Conservation (phyloP, 2,888 invertebrate genomes). For the Amiota minor region DNA sequence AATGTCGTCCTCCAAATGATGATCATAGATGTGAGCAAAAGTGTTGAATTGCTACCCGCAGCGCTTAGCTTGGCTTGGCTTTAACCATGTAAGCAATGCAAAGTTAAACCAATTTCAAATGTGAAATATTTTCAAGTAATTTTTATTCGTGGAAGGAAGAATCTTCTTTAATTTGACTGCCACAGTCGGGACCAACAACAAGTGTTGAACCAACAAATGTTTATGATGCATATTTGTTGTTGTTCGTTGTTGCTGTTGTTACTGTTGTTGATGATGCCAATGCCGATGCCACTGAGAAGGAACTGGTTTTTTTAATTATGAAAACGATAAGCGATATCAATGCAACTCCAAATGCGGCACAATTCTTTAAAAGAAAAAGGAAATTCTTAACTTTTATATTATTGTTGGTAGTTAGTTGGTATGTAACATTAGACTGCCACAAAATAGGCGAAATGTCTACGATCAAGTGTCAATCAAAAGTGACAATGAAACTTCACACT, state of each 20-base stretch:
- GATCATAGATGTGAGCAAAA: conserved; percentile 11
- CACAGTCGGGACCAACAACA: conserved; percentile 1
- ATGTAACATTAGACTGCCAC: too few species aligned
- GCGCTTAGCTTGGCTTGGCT: not conserved
- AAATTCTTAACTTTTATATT: too few species aligned
- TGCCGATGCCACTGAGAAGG: not conserved
- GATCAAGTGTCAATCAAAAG: conserved; percentile 66
- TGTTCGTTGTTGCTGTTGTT: not conserved
- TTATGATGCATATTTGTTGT: conserved; percentile 10
- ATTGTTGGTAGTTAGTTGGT: too few species aligned
- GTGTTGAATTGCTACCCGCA: conserved; percentile 29
- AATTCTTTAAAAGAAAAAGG: not conserved
- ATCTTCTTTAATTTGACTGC: conserved; percentile 15
- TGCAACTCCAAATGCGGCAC: conserved; percentile 1
- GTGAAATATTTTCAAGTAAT: conserved; percentile 18
- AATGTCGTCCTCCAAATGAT: conserved; percentile 42
- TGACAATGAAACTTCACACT: conserved; percentile 68
- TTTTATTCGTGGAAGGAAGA: not conserved
- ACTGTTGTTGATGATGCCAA: not conserved
- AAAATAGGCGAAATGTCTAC: conserved; percentile 29
- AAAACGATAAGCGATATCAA: conserved; percentile 19
- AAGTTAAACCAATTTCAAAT: conserved; percentile 16
- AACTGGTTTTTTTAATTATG: conserved; percentile 14
- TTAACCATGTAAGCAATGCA: too few species aligned
- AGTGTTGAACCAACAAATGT: conserved; percentile 19